Conservation (phyloP, 2,888 invertebrate genomes). For the Muschampia plurimacula region DNA sequence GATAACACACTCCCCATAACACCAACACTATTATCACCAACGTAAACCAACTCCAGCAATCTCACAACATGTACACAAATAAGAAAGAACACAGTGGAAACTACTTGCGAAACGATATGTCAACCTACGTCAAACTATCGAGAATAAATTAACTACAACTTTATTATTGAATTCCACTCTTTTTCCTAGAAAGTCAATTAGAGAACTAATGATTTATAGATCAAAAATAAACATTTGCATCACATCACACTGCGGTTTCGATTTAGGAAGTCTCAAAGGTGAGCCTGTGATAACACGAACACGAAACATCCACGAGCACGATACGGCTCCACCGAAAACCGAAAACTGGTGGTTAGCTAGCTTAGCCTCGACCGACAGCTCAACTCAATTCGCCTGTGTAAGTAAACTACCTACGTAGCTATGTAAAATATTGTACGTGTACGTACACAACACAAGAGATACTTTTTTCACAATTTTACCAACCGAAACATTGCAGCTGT, state of each 20-base stretch:
- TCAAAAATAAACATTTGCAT: constrained; percentile 25
- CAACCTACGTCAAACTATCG: constrained; percentile 73
- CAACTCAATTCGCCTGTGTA: background rate
- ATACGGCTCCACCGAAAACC: constrained; percentile 67
- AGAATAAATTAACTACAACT: constrained; percentile 49
- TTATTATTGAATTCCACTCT: constrained; percentile 4
- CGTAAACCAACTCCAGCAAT: constrained; percentile 56
- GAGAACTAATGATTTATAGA: background rate
- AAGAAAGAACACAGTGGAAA: constrained; percentile 67
- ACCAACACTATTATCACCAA: constrained; percentile 48
- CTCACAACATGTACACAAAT: constrained; percentile 76
- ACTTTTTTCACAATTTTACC: constrained; percentile 40
- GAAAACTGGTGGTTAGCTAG: constrained; percentile 25
- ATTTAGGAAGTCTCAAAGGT: constrained; percentile 48
- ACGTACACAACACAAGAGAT: background rate
- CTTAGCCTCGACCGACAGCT: background rate
- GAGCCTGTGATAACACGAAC: constrained; percentile 29
- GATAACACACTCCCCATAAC: constrained; percentile 34
- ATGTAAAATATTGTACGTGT: too few species aligned
- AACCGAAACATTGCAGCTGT: constrained; percentile 34
- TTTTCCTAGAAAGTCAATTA: constrained; percentile 5
- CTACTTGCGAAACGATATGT: constrained; percentile 79
- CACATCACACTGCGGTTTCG: constrained; percentile 50
- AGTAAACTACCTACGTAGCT: too few species aligned
- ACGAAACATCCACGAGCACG: constrained; percentile 44